A percentile compares a stretch with the other conserved stretches of the same genome.
Conservation (phyloP, 2,797 vertebrate genomes). For the Podarcis siculus region DNA sequence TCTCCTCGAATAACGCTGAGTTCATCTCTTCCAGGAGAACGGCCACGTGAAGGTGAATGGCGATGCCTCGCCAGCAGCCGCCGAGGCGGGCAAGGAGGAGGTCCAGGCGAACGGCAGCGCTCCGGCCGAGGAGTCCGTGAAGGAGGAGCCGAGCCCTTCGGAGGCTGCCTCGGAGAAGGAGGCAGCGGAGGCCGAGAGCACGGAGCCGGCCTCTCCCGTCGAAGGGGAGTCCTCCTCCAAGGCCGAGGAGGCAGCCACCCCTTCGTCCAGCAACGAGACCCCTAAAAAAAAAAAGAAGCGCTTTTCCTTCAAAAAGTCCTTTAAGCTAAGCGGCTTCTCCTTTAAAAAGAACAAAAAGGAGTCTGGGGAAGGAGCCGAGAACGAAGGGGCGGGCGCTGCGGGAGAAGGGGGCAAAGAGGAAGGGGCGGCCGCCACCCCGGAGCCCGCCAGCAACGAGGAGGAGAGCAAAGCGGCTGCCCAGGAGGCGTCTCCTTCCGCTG, state of each 20-base stretch:
- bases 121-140: slow-evolving; percentile 69
- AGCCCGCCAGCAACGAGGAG: slow-evolving; percentile 72
- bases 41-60: slow-evolving; percentile 94
- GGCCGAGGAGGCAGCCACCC: slow-evolving; percentile 83
- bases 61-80: slow-evolving; percentile 88
- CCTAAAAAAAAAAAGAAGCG: slow-evolving; percentile 98
- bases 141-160: slow-evolving; percentile 74
- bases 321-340: slow-evolving; percentile 95
- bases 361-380: slow-evolving; percentile 84
- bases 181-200: slow-evolving; percentile 80
- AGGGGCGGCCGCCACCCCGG: slow-evolving; percentile 68
- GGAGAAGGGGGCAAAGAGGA: slow-evolving; percentile 80
- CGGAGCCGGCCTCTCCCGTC: slow-evolving; percentile 81
- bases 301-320: slow-evolving; percentile 97
- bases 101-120: slow-evolving; percentile 52
- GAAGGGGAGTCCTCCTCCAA: slow-evolving; percentile 88
- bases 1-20: slow-evolving; percentile 15
- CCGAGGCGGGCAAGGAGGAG: slow-evolving; percentile 81
- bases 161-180: slow-evolving; percentile 77
- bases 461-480: slow-evolving; percentile 78
- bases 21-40: slow-evolving; percentile 84
- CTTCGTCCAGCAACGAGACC: slow-evolving; percentile 88
- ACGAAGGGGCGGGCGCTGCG: slow-evolving; percentile 73
- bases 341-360: slow-evolving; percentile 97
- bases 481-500: slow-evolving; percentile 71